Evolutionary conservation across 2,888 invertebrate species (phyloP).

Genomic region (Apodemia hepburni): DNA sequence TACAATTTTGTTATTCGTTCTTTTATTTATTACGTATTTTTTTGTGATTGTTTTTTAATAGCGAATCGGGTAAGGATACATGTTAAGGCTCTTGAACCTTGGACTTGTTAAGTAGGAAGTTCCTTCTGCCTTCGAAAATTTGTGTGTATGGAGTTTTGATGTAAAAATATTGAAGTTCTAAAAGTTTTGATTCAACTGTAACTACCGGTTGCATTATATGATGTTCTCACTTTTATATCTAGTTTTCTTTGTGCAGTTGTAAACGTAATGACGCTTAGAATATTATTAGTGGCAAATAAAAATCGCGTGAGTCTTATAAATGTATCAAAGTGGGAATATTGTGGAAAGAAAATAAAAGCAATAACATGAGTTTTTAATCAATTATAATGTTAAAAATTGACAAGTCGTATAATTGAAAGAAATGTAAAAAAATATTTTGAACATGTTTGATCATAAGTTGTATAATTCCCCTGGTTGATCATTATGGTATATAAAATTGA

Average conservation of each 20-base stretch:
- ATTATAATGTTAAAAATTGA: too few relatives aligned
- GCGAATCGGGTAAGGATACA: constrained; percentile 9
- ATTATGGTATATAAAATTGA: too few relatives aligned
- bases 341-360: background rate
- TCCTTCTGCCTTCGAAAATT: constrained; percentile 7
- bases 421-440: too few relatives aligned
- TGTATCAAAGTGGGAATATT: background rate
- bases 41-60: constrained; percentile 40
- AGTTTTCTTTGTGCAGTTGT: background rate
- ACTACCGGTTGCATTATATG: background rate
- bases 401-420: too few relatives aligned
- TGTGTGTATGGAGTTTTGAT: background rate
- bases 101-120: constrained; percentile 1
- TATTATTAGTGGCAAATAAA: too few relatives aligned
- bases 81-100: constrained; percentile 14
- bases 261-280: background rate
- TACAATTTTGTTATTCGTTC: constrained; percentile 42
- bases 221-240: background rate
- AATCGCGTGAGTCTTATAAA: background rate
- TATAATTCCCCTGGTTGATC: too few relatives aligned
- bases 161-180: background rate
- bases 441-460: too few relatives aligned
- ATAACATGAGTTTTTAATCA: too few relatives aligned
- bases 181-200: background rate
- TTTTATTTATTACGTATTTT: constrained; percentile 47